Evolutionary conservation across 2,888 invertebrate species (phyloP).

Genomic region (Aphidoletes aphidimyza): DNA sequence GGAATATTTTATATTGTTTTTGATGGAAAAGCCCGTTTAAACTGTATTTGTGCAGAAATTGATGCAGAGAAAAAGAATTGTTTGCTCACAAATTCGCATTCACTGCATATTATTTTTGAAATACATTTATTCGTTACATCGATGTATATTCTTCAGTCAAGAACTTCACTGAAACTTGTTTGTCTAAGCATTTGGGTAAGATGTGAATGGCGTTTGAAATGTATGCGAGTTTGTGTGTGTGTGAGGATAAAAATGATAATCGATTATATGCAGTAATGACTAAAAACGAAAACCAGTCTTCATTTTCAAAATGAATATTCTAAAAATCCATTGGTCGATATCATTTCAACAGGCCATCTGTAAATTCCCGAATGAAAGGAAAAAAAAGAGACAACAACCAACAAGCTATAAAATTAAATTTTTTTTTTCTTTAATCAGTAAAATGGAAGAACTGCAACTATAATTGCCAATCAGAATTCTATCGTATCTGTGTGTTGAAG

Average conservation of each 20-base stretch:
- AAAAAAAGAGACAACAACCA: not conserved
- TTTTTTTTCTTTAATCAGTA: conserved; percentile 9
- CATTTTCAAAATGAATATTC: not conserved
- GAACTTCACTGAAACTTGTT: not conserved
- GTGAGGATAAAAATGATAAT: not conserved
- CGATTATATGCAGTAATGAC: not conserved
- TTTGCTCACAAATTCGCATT: too few relatives aligned
- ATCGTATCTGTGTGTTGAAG: too few relatives aligned
- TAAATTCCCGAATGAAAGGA: not conserved
- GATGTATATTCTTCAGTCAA: not conserved
- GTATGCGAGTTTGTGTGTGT: not conserved
- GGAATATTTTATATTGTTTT: too few relatives aligned
- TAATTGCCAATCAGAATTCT: not conserved
- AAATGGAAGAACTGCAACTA: not conserved
- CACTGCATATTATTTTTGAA: too few relatives aligned
- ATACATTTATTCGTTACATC: too few relatives aligned
- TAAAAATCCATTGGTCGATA: conserved; percentile 15
- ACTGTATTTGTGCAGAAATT: too few relatives aligned
- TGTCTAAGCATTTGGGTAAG: not conserved
- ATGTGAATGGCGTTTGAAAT: not conserved
- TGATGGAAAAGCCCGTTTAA: too few relatives aligned
- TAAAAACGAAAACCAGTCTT: not conserved
- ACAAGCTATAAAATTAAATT: not conserved
- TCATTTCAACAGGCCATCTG: not conserved
- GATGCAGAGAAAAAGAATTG: too few relatives aligned